phyloP scores from a whole-genome alignment of 2,113 vertebrate species.

The Phainopepla nitens region DNA sequence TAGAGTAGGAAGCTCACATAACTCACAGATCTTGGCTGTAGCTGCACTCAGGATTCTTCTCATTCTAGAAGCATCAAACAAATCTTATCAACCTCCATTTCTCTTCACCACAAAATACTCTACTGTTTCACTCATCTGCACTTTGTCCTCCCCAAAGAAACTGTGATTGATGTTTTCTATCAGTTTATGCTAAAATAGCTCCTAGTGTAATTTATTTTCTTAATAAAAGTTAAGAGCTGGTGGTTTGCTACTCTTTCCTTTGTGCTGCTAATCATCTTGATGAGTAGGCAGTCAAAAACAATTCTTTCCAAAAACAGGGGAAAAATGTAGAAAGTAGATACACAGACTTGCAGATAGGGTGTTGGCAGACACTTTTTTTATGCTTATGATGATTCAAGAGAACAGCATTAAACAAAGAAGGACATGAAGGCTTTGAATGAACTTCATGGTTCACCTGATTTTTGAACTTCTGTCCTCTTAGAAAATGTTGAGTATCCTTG shows the following conservation, averaged over 20 bases:
- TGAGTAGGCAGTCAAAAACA: slow-evolving; percentile 26
- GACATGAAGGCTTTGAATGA: neutral
- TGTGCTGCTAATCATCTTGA: slow-evolving; percentile 20
- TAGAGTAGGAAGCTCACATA: neutral
- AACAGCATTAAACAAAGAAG: neutral
- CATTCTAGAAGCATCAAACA: neutral
- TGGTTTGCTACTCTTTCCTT: neutral
- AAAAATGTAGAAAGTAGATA: neutral
- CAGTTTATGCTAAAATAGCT: slow-evolving; percentile 16
- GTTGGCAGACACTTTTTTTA: neutral
- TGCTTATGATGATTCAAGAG: neutral
- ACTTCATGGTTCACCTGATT: neutral
- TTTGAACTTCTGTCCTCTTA: neutral
- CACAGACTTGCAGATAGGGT: neutral
- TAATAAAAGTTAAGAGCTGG: slow-evolving; percentile 46
- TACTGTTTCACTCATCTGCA: neutral
- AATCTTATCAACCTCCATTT: neutral
- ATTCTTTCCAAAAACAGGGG: neutral
- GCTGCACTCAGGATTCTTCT: neutral
- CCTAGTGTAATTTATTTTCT: slow-evolving; percentile 56
- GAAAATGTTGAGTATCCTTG: neutral
- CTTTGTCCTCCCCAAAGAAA: slow-evolving; percentile 6
- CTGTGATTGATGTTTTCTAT: slow-evolving; percentile 61
- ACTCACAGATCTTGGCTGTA: neutral
- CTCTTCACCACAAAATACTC: neutral